Percentiles rank a stretch among this genome's conserved stretches.
phyloP scores from a whole-genome alignment of 2,888 invertebrate species.

The Pteria penguin region DNA sequence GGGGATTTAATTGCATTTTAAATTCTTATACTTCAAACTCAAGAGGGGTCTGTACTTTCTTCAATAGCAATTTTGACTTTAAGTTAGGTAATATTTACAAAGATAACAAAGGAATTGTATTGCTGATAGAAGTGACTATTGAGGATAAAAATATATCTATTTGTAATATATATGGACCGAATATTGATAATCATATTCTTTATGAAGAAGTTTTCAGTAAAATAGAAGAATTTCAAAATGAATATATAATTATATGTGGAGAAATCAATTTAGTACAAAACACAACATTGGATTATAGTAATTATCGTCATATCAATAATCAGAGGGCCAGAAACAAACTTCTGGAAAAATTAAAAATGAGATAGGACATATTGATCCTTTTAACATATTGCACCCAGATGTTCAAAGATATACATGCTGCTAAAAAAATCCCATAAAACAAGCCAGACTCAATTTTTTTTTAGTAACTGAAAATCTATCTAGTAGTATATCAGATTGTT shows the following conservation, averaged over 20 bases:
- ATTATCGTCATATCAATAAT: constrained; percentile 30
- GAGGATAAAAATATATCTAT: background rate
- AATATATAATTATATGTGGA: background rate
- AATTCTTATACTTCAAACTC: constrained; percentile 8
- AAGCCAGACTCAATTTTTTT: constrained; percentile 30
- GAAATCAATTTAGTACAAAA: constrained; percentile 1
- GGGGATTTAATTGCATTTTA: constrained; percentile 3
- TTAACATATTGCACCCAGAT: constrained; percentile 16
- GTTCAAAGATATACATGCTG: constrained; percentile 24
- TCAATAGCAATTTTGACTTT: constrained; percentile 14
- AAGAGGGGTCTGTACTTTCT: background rate
- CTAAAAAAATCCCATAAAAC: constrained; percentile 28
- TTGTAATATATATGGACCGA: background rate
- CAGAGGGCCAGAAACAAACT: constrained; percentile 11
- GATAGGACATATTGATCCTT: constrained; percentile 19
- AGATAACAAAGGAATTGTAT: constrained; percentile 1
- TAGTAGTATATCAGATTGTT: background rate
- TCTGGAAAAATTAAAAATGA: constrained; percentile 1
- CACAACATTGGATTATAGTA: background rate
- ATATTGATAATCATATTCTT: constrained; percentile 1
- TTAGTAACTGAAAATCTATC: constrained; percentile 5
- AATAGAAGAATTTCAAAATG: background rate
- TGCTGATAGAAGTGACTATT: background rate
- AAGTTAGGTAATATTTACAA: background rate
- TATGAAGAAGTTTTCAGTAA: background rate